phyloP scores from a whole-genome alignment of 2,797 vertebrate genomes.

The Parotocinclus haroldoi region DNA sequence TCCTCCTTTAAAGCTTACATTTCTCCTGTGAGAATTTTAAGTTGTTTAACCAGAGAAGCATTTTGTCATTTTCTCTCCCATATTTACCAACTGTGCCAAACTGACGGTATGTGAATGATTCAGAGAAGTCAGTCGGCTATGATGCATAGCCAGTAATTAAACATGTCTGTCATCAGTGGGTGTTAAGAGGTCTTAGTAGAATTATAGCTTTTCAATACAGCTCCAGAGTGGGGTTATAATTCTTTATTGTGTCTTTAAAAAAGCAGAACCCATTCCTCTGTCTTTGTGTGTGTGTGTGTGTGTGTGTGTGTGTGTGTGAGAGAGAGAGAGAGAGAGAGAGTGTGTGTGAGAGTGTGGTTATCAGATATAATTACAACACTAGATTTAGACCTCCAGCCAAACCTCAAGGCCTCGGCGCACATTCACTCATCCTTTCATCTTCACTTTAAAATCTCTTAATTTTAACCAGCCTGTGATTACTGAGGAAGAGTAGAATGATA shows the following conservation, averaged over 20 bases:
- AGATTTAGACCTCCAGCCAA: slow-evolving; percentile 34
- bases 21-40: neutral
- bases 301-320: slow-evolving; percentile 38
- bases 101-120: neutral
- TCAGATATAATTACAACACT: slow-evolving; percentile 31
- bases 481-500: slow-evolving; percentile 2
- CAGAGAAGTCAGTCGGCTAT: slow-evolving; percentile 5
- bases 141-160: neutral
- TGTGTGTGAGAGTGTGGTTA: slow-evolving; percentile 31
- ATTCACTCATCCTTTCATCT: slow-evolving; percentile 37
- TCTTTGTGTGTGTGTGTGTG: slow-evolving; percentile 23
- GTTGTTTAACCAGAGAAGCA: neutral
- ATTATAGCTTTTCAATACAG: slow-evolving; percentile 4
- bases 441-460: neutral
- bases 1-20: no score
- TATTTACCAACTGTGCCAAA: neutral
- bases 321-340: no score
- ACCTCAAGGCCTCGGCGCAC: slow-evolving; percentile 2
- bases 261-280: slow-evolving; percentile 7
- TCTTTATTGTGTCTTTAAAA: slow-evolving; percentile 18
- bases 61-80: neutral
- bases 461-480: slow-evolving; percentile 29
- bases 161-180: neutral
- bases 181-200: neutral
- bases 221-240: neutral